Conservation (phyloP, 2,113 vertebrate species). For the Caranx melampygus region DNA sequence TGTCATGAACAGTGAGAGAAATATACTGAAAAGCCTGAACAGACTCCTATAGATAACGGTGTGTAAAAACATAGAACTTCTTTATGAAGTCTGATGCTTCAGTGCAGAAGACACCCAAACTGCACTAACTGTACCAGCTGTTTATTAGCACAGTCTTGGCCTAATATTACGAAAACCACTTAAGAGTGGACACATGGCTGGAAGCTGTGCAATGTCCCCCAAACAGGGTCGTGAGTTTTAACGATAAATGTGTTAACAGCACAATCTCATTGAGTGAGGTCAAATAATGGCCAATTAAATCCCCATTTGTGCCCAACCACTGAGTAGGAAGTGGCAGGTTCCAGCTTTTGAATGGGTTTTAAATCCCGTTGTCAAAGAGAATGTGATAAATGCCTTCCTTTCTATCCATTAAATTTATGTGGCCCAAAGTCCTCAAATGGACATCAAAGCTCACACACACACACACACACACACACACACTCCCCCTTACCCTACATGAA, state of each 20-base stretch:
- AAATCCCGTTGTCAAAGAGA: constrained; percentile 70
- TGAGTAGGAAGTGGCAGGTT: constrained; percentile 52
- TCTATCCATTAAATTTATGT: constrained; percentile 76
- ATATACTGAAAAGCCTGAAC: background rate
- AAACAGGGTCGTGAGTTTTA: constrained; percentile 30
- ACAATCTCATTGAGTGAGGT: constrained; percentile 58
- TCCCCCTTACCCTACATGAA: constrained; percentile 59
- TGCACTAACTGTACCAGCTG: background rate
- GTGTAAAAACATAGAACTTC: background rate
- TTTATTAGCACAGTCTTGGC: background rate
- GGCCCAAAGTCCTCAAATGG: constrained; percentile 66
- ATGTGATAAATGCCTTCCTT: constrained; percentile 77
- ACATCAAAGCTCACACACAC: constrained; percentile 77
- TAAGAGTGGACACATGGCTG: background rate
- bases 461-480: constrained; percentile 39
- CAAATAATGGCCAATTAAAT: constrained; percentile 77
- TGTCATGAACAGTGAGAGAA: no score
- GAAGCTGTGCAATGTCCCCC: constrained; percentile 43
- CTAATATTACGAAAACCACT: background rate
- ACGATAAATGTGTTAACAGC: constrained; percentile 65
- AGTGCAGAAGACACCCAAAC: background rate
- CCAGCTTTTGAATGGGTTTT: constrained; percentile 57
- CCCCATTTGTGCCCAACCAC: constrained; percentile 56
- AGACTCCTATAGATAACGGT: background rate
- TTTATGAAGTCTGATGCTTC: background rate